phyloP scores from a whole-genome alignment of 1,140 invertebrate genomes.

The Papilio machaon region DNA sequence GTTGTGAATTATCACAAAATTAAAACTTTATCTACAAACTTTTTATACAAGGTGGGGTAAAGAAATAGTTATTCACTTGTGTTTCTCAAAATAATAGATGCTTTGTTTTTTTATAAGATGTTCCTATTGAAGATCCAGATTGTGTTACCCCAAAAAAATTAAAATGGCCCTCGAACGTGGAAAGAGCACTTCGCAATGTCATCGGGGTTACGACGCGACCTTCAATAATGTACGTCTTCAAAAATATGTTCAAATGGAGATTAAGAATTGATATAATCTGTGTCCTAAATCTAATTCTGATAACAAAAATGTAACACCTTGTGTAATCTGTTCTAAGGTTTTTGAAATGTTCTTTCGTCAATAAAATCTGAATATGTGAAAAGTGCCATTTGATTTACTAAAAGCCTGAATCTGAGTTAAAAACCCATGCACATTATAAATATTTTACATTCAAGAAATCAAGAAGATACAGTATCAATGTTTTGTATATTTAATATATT shows the following conservation, averaged over 20 bases:
- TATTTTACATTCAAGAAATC: background rate
- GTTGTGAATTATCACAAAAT: too few relatives aligned
- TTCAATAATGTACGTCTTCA: background rate
- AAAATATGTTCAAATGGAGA: background rate
- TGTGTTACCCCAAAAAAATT: background rate
- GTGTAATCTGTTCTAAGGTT: too few relatives aligned
- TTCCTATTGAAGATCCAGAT: background rate
- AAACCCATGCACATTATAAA: background rate
- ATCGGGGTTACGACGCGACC: slow-evolving; percentile 36
- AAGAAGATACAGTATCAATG: background rate
- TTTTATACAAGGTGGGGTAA: background rate
- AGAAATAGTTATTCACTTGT: background rate
- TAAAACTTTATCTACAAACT: background rate
- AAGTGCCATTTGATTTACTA: background rate
- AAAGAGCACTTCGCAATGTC: slow-evolving; percentile 41
- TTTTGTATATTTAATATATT: background rate
- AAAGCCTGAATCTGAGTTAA: too few relatives aligned
- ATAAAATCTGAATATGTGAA: background rate
- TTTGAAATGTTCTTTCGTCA: too few relatives aligned
- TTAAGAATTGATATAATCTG: background rate
- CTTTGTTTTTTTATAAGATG: background rate
- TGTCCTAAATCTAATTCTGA: background rate
- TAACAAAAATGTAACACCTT: background rate
- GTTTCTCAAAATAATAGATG: background rate
- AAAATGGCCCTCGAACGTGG: background rate